Evolutionary conservation across 35 echinoderm and acorn worm genomes (phyloP), one percentile per base, ranked within the genome.

Genomic region (Stichopus chloronotus): DNA sequence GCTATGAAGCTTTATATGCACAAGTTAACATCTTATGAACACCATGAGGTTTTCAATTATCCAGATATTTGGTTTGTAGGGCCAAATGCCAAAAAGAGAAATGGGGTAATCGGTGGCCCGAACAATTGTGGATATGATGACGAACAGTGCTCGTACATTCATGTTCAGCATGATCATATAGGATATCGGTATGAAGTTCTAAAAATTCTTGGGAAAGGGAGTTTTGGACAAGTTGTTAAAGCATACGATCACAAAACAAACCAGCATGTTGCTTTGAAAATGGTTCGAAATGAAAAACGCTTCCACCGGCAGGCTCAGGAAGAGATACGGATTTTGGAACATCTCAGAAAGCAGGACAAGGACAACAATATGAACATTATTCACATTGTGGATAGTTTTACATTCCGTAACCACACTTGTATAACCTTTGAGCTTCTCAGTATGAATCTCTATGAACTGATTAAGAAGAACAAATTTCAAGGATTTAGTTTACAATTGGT

Each of bases 401-500:
- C 87, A 57, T 99, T 99, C 88, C 94, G 97, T 20, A 99, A 95
- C 90, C 97, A 99, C 89, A 99, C 96, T 87, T 99, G 97, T 87
- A 99, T 99, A 84, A 95, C 88, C 24, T 99, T 99, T 94, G 97
- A 99, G 90, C 93, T 99, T 43, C 93, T 99, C 53, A 99, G 97
- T 72, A 99, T 99, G 97, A 99, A 99, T 91, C 78, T 99, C 56
- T 99, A 99, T 90, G 95, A 99, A 91, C 95, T 99, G 17, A 99
- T 99, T 57, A 99, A 99, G 94, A 99, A 99, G 88, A 99, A 99
- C 52, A 99, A 99, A 91, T 99, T 99, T 76, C 97, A 99, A 91
- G 97, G 97, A 92, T 99, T 99, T 90, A 99, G 97, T 76, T 78
- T 99, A 82, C 97, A 99, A 72, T 80, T 99, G 22, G 97, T 99